Base-by-base conservation (phyloP, 2,797 vertebrate species). In the Phyllotis vaccarum region DNA sequence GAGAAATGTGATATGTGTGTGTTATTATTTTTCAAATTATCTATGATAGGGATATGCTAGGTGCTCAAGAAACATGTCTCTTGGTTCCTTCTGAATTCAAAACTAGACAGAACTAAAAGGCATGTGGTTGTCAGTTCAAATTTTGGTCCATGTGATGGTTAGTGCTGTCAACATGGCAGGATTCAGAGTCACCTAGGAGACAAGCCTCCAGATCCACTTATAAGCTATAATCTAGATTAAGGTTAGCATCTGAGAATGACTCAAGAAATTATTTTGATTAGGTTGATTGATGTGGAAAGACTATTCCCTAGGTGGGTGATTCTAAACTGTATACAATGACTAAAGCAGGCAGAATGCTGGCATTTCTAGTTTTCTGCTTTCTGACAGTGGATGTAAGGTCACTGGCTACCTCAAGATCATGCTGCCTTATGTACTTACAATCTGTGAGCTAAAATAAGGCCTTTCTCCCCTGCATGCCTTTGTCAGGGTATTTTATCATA, bases 21-120 rank as follows among this genome's bases (percentile, higher is more conserved):
- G 46, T 86, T 72, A 49, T 68, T 92, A 10, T 96, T 86, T 46
- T 81, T 94, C 87, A 95, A 90, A 85, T 74, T 72, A 17, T 87
- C 21, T 62, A 3, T 81, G 64, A 85, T 14, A 74, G 43, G 60
- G 58, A 46, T 22, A 87, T 60, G 74, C 24, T 80, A 90, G 34
- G 29, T 70, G 80, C 52, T 93, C 52, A 89, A 40, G 16, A 97
- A 86, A 56, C 74, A 24, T 64, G 87, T 90, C 52, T 68, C 56
- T 87, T 81, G 72, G 34, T 88, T 79, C 40, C 37, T 89, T 70
- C 66, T 88, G 43, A 88, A 88, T 54, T 34, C 91, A 89, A 93
- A 52, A 93, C 75, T 89, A 17, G 43, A 78, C 81, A 93, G 52
- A 91, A 70, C 66, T 75, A 89, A 80, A 80, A 83, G 34, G n/a